Base-by-base conservation (phyloP, 2,113 vertebrate species). In the Mastomys natalensis region DNA sequence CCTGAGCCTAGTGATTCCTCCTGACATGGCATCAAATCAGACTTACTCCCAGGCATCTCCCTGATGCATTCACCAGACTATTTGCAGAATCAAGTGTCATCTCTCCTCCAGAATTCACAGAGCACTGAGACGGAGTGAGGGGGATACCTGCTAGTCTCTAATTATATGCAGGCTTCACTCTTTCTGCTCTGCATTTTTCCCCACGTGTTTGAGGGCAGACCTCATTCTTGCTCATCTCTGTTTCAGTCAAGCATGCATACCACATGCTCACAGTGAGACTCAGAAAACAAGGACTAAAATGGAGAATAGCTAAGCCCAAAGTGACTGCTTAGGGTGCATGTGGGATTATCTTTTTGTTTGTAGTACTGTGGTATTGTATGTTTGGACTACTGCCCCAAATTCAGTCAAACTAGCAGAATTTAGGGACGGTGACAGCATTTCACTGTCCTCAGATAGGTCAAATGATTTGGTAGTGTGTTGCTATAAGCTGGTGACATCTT, bases 21-120 rank as follows among this genome's bases (percentile, higher is more conserved):
- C 60, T 81, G 76, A 82, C 66, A 43, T n/a, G 55, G 2, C 7
- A 40, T 81, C 70, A 72, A 53, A 82, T 80, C 70, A 72, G 62
- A 76, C 48, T 90, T 77, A 80, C 93, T 94, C 92, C 92, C 31
- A 66, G 88, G 43, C 88, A 93, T 97, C 81, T 85, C 68, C 94
- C 94, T 40, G 0, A 19, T 45, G 87, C 73, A 62, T 70, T 80
- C 94, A 85, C 92, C 70, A 66, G 91, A 94, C 87, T 95, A 55
- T 85, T 88, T 70, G 90, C 87, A 86, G 90, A 95, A 85, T 73
- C 74, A 22, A 51, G 62, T 70, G 64, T 91, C 95, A 51, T 85
- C 58, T 87, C 53, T 87, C 87, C 40, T 51, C 70, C 85, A 66
- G 85, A 92, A 72, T 87, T 96, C 68, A 76, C 48, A 19, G 43